Base-by-base conservation (phyloP, 2,113 vertebrate species). In the Sceloporus undulatus region DNA sequence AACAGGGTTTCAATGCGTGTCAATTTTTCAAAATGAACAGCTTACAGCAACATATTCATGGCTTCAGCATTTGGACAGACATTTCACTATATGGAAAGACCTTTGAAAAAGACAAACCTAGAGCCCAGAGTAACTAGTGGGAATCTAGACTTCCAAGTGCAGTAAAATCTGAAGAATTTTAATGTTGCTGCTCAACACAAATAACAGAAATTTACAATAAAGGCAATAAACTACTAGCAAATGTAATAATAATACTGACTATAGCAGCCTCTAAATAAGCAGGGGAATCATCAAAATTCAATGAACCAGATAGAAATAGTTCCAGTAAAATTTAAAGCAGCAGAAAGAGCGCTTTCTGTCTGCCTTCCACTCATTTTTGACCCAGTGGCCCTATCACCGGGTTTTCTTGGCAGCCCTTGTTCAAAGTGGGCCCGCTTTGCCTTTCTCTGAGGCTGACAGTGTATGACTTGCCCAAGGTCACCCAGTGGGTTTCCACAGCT, bases 1-100 rank as follows among this genome's bases (percentile, higher is more conserved):
- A 94, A 65, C 95, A 6, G 91, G 74, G 9, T 48, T 65, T 82
- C 29, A 34, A 54, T 16, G 6, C n/a, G n/a, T 34, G 42, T 38
- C 3, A 5, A 7, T 21, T 62, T 34, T 19, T 16, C 10, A 38
- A 29, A 75, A 2, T 34, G 34, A 23, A 25, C 40, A 48, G 1
- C 23, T 70, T 10, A 18, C 7, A 16, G n/a, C n/a, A 82, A 8
- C 3, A 59, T 34, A 34, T 1, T 34, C 34, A 34, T 34, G 34
- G 34, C 34, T 79, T 18, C 29, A 21, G 27, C 4, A 48, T 48
- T 19, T 25, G 48, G 38, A 21, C 16, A 52, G 1, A 25, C 19
- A 79, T 23, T 73, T 84, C 27, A 34, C 16, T 54, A 7, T 34
- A 54, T 2, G 34, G 11, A 83, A 62, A 5, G 25, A n/a, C 8